Conservation (phyloP, 2,113 vertebrate species). For the Fregata magnificens region DNA sequence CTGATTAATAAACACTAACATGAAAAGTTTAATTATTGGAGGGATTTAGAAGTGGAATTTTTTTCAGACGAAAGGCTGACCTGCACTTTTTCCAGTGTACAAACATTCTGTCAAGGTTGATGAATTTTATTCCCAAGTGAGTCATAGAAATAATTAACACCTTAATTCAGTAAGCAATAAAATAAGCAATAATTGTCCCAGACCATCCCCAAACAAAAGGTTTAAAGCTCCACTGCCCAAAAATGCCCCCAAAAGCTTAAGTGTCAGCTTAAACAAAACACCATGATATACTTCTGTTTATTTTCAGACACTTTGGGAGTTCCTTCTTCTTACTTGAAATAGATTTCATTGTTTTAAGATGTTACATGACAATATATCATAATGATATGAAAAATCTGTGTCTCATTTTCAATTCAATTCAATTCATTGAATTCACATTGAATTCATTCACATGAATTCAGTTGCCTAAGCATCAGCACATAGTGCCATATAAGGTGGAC, state of each 20-base stretch:
- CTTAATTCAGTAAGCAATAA: background rate
- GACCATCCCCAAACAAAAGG: background rate
- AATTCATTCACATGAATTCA: too few relatives aligned
- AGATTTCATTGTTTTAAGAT: background rate
- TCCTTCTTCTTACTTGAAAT: background rate
- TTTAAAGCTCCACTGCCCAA: background rate
- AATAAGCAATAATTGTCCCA: background rate
- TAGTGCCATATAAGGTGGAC: background rate
- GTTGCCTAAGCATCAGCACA: background rate
- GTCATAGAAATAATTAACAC: background rate
- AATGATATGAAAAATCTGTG: background rate
- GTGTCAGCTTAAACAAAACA: background rate
- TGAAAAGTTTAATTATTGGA: background rate
- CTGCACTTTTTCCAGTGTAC: background rate
- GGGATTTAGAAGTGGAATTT: background rate
- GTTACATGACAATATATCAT: background rate
- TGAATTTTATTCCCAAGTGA: background rate
- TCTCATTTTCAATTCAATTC: background rate
- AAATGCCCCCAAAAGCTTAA: background rate
- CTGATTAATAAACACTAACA: background rate
- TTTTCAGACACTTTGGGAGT: background rate
- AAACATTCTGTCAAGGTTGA: background rate
- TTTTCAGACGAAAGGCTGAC: background rate
- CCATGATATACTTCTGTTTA: background rate
- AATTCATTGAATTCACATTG: too few relatives aligned